Evolutionary conservation across 2,888 invertebrate species (phyloP).

Genomic region (Platerodrilus igneus): DNA sequence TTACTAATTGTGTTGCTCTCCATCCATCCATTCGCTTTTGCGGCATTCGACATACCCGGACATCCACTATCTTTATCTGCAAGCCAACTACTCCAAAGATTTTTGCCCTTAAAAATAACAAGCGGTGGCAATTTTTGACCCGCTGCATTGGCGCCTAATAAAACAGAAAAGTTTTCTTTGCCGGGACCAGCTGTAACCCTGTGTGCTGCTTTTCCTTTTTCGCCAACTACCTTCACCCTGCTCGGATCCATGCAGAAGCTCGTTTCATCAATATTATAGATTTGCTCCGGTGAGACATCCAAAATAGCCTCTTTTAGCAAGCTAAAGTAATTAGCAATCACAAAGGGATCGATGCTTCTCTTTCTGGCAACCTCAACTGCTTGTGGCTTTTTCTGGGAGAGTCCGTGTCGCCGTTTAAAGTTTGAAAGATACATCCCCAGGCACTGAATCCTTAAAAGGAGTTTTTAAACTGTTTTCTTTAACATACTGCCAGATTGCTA

Average conservation of each 20-base stretch:
- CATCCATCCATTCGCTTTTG: too few relatives aligned
- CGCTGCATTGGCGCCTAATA: slow-evolving; percentile 23
- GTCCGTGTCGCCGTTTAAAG: slow-evolving; percentile 26
- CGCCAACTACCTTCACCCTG: slow-evolving; percentile 17
- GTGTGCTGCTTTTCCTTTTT: slow-evolving; percentile 10
- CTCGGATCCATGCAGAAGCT: slow-evolving; percentile 17
- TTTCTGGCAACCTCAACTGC: slow-evolving; percentile 28
- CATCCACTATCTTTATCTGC: slow-evolving; percentile 22
- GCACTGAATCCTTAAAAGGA: slow-evolving; percentile 31
- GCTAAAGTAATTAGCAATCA: slow-evolving; percentile 16
- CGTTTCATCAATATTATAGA: slow-evolving; percentile 20
- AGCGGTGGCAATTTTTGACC: slow-evolving; percentile 34
- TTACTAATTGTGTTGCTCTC: too few relatives aligned
- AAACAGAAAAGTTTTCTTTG: slow-evolving; percentile 31
- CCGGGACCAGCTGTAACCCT: slow-evolving; percentile 29
- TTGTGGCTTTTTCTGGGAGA: slow-evolving; percentile 33
- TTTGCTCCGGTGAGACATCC: slow-evolving; percentile 9
- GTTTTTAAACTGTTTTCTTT: slow-evolving; percentile 29
- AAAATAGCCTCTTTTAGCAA: slow-evolving; percentile 7
- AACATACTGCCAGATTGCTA: slow-evolving; percentile 28
- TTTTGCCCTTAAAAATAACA: slow-evolving; percentile 34
- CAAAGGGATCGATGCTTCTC: slow-evolving; percentile 25
- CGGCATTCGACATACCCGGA: too few relatives aligned
- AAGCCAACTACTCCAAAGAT: slow-evolving; percentile 35
- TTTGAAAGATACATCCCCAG: slow-evolving; percentile 32